Conservation (phyloP, 1,140 invertebrate species). For the Drosophila sp. region DNA sequence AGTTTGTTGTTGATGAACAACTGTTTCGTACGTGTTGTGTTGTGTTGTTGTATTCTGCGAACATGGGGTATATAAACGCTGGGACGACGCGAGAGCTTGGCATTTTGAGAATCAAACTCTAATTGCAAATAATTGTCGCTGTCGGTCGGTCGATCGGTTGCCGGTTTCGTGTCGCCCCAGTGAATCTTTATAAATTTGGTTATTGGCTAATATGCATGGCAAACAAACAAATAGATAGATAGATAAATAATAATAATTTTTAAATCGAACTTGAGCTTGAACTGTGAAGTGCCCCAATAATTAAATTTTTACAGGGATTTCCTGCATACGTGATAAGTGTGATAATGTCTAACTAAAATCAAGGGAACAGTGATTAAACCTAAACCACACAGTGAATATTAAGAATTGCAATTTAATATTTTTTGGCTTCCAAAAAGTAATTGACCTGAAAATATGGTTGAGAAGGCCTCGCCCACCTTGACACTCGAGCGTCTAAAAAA, state of each 20-base stretch:
- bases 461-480: conserved; percentile 52
- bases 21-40: conserved; percentile 19
- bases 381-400: too few species aligned
- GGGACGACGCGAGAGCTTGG: conserved; percentile 27
- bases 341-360: conserved; percentile 24
- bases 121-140: conserved; percentile 36
- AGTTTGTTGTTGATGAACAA: conserved; percentile 45
- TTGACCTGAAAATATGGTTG: conserved; percentile 58
- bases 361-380: conserved; percentile 6
- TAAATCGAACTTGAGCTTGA: conserved; percentile 27
- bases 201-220: conserved; percentile 10
- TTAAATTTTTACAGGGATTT: conserved; percentile 18
- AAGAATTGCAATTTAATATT: too few species aligned
- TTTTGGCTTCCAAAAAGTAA: too few species aligned
- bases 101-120: conserved; percentile 55
- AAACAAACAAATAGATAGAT: not conserved
- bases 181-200: conserved; percentile 8
- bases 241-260: conserved; percentile 40
- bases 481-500: conserved; percentile 52
- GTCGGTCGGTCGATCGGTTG: conserved; percentile 17
- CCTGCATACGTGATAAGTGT: conserved; percentile 37
- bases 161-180: conserved; percentile 27
- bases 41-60: conserved; percentile 12
- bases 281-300: conserved; percentile 20
- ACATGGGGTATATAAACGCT: conserved; percentile 38